These are phyloP conservation scores for Ephydatia muelleri DNA, from an alignment of 37 sponge, comb jelly and placozoan species.

Conservation along the genomic window DNA sequence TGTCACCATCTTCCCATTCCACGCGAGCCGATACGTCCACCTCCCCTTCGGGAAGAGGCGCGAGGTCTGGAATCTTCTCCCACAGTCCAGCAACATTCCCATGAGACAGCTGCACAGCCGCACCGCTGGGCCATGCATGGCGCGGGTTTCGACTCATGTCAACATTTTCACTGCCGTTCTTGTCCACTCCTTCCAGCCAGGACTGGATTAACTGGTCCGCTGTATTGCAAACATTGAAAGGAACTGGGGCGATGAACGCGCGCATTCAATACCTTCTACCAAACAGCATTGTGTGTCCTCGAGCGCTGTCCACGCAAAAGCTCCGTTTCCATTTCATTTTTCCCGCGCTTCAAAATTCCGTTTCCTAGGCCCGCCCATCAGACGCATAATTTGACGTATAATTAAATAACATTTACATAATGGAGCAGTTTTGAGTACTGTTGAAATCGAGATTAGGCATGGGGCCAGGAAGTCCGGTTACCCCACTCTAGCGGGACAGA, in stretches of 20 bases:
- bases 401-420: constrained; percentile 2
- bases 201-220: constrained; percentile 46
- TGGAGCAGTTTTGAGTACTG: constrained; percentile 22
- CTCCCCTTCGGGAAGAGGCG: not conserved
- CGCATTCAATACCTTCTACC: not conserved
- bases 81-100: not conserved
- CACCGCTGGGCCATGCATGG: not conserved
- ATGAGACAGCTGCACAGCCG: not conserved
- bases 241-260: no score
- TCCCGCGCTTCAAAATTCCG: not conserved
- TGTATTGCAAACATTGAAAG: not conserved
- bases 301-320: not conserved
- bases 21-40: constrained; percentile 14
- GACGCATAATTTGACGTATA: not conserved
- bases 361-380: not conserved
- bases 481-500: not conserved
- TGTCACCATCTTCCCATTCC: constrained; percentile 47
- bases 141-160: not conserved
- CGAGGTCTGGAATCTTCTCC: not conserved
- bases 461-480: not conserved
- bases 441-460: constrained; percentile 6
- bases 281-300: not conserved
- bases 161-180: not conserved
- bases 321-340: not conserved
- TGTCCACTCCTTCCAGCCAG: constrained; percentile 27